Base-by-base conservation (phyloP, 2,113 vertebrate genomes). In the Crotalus helleri region DNA sequence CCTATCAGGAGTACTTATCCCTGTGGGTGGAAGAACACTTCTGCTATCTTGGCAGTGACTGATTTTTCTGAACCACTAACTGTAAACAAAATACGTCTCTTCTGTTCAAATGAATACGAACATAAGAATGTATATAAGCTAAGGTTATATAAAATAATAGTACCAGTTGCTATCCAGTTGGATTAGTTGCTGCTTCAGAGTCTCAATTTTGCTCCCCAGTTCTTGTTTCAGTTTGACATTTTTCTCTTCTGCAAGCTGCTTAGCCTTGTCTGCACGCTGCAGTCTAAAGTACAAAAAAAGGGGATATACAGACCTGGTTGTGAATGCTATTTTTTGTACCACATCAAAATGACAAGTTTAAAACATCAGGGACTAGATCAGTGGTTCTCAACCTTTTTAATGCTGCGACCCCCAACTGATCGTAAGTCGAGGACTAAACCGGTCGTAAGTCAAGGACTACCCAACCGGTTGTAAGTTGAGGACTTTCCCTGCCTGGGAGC, bases 151-250 rank as follows among this genome's bases (percentile, higher is more conserved):
- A 93, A 53, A 19, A 13, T 57, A 85, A 15, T 86, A 88, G 61
- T 96, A 99, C 99, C 99, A 98, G 93, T 98, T 98, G 55, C 96
- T 96, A 0, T 98, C 98, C 96, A 99, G 97, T 53, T 99, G 98
- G 33, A 97, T 92, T 85, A 99, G 98, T 44, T 99, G 99, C 55
- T 98, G 98, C 95, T 98, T 98, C 91, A 99, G 96, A 0, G 93
- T 92, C 1, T 98, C 95, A 0, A 98, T 98, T 94, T 95, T 98
- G 69, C 96, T 97, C 3, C 98, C 97, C 90, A 99, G 97, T 92
- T 99, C 98, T 61, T 96, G 97, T 94, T 97, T 98, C 96, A 99
- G 96, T 94, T 97, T 98, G 93, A 85, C 97, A 97, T 98, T 98
- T 2, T 97, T 97, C 55, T 98, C 98, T 95, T 99, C 98, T 0